Evolutionary conservation across 2,797 vertebrate species (phyloP).

Genomic region (Urosaurus nigricauda): DNA sequence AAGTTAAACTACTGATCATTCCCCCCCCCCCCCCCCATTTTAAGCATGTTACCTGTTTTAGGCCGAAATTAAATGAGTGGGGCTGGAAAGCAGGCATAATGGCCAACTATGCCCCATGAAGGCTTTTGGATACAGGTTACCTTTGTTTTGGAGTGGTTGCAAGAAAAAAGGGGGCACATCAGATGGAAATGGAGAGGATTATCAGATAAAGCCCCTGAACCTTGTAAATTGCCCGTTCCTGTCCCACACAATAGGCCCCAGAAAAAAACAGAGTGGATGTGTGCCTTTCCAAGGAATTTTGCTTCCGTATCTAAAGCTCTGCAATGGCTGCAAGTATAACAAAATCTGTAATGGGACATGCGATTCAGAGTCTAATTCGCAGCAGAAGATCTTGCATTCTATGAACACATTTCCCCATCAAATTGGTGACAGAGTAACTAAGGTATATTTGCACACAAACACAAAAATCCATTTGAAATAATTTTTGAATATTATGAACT

Average conservation of each 20-base stretch:
- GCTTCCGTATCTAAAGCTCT: neutral
- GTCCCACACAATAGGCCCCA: neutral
- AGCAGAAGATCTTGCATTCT: neutral
- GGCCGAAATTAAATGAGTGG: too few species aligned
- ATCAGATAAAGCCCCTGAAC: too few species aligned
- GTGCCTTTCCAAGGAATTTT: neutral
- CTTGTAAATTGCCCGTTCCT: too few species aligned
- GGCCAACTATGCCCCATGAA: too few species aligned
- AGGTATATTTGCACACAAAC: neutral
- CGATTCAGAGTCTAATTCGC: neutral
- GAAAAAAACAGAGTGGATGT: neutral
- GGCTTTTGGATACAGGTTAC: too few species aligned
- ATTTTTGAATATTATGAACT: neutral
- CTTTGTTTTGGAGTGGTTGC: too few species aligned
- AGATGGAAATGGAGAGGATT: too few species aligned
- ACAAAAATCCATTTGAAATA: neutral
- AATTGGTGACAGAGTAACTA: neutral
- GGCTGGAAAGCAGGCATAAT: too few species aligned
- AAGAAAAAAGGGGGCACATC: too few species aligned
- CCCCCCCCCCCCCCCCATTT: too few species aligned
- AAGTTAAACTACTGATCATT: too few species aligned
- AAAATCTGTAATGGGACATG: neutral
- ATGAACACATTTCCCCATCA: neutral
- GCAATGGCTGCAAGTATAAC: neutral
- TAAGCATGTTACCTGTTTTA: too few species aligned